Evolutionary conservation across 2,888 invertebrate genomes (phyloP).

Genomic region (Drosophila conformis): DNA sequence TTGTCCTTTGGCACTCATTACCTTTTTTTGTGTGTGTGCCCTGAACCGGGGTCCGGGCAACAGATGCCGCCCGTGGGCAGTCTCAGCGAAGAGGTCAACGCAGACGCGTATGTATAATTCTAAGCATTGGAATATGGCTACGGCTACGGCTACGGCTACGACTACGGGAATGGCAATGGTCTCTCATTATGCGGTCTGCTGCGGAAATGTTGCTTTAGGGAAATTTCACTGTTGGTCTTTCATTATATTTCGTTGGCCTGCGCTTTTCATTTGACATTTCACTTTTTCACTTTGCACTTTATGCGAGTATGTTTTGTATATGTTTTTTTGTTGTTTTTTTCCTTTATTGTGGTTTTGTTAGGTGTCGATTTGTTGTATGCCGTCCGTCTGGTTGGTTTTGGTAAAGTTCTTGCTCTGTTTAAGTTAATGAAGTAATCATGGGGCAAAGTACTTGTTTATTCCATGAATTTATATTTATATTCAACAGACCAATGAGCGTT

Average conservation of each 20-base stretch:
- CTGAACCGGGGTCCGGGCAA: slow-evolving; percentile 31
- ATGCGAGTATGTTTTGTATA: slow-evolving; percentile 6
- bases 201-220: slow-evolving; percentile 82
- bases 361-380: slow-evolving; percentile 69
- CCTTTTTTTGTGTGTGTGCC: slow-evolving; percentile 50
- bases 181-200: slow-evolving; percentile 83
- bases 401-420: slow-evolving; percentile 33
- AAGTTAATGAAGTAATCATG: slow-evolving; percentile 74
- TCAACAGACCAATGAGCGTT: slow-evolving; percentile 82
- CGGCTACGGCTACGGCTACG: slow-evolving; percentile 1
- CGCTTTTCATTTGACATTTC: slow-evolving; percentile 74
- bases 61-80: slow-evolving; percentile 42
- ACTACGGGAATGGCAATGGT: slow-evolving; percentile 8
- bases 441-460: slow-evolving; percentile 30
- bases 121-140: slow-evolving; percentile 40
- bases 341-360: slow-evolving; percentile 47
- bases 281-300: slow-evolving; percentile 47
- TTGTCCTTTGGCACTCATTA: slow-evolving; percentile 81
- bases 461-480: slow-evolving; percentile 37
- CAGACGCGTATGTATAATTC: slow-evolving; percentile 64
- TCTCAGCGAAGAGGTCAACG: slow-evolving; percentile 50
- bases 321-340: slow-evolving; percentile 18
- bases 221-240: slow-evolving; percentile 68
- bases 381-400: slow-evolving; percentile 11
- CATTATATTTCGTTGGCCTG: slow-evolving; percentile 66